Evolutionary conservation across 2,797 vertebrate genomes (phyloP).

Genomic region (Syngnathus acus): DNA sequence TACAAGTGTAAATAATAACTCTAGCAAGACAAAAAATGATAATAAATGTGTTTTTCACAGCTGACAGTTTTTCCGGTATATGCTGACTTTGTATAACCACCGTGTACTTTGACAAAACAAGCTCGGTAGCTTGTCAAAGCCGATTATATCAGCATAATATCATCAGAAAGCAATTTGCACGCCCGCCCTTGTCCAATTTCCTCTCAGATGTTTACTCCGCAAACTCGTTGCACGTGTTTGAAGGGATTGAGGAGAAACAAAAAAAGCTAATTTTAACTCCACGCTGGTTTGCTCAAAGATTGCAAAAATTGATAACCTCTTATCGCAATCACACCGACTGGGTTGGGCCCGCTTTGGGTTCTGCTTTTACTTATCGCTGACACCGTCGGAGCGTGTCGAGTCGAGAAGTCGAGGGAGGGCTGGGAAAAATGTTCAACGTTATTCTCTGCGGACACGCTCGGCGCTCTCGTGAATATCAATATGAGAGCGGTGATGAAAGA

Average conservation of each 20-base stretch:
- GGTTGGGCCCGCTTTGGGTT: slow-evolving; percentile 12
- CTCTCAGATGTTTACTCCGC: slow-evolving; percentile 12
- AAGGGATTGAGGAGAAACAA: slow-evolving; percentile 2
- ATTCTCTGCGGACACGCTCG: not conserved
- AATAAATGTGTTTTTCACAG: not conserved
- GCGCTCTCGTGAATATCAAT: slow-evolving; percentile 13
- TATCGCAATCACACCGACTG: slow-evolving; percentile 20
- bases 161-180: not conserved
- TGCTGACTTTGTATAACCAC: not conserved
- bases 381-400: not conserved
- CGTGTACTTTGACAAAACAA: not conserved
- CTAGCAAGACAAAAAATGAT: no score
- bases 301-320: slow-evolving; percentile 21
- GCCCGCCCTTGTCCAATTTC: not conserved
- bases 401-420: slow-evolving; percentile 15
- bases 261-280: slow-evolving; percentile 4
- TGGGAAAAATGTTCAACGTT: slow-evolving; percentile 11
- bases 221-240: not conserved
- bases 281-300: slow-evolving; percentile 17
- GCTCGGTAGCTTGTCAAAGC: not conserved
- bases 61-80: not conserved
- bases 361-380: slow-evolving; percentile 44
- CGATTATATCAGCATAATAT: not conserved
- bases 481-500: slow-evolving; percentile 3
- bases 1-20: no score